Evolutionary conservation across 2,113 vertebrate species (phyloP).

Genomic region (Kryptolebias marmoratus): DNA sequence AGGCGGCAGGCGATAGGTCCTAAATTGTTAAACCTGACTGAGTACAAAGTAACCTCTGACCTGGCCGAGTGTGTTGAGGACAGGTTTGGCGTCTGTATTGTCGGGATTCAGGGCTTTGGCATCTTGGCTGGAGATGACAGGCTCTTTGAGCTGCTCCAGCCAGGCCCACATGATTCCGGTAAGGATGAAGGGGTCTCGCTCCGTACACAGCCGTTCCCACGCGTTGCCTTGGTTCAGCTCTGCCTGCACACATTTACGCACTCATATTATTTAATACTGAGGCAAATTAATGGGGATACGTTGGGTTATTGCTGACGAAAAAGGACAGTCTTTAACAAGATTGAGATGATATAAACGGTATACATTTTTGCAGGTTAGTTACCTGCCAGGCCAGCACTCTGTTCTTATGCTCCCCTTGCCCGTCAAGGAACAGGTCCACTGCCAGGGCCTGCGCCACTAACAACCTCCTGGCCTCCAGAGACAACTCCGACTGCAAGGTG

Average conservation of each 20-base stretch:
- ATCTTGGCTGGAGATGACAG: constrained; percentile 84
- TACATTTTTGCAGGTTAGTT: constrained; percentile 32
- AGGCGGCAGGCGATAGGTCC: too few relatives aligned
- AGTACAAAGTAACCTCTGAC: constrained; percentile 61
- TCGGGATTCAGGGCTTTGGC: constrained; percentile 78
- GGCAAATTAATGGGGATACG: background rate
- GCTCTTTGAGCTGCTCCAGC: constrained; percentile 95
- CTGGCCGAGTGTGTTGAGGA: constrained; percentile 85
- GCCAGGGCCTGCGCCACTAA: constrained; percentile 91
- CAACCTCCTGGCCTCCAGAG: constrained; percentile 83
- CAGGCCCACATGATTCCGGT: constrained; percentile 96
- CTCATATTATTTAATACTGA: background rate
- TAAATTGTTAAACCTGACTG: too few relatives aligned
- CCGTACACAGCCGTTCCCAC: constrained; percentile 91
- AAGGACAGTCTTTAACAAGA: too few relatives aligned
- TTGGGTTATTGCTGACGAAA: background rate
- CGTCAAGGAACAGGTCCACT: constrained; percentile 84
- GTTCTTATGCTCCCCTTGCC: constrained; percentile 81
- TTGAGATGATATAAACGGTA: too few relatives aligned
- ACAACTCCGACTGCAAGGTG: constrained; percentile 85
- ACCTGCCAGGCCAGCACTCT: constrained; percentile 92
- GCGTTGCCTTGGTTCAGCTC: constrained; percentile 92
- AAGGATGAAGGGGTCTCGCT: constrained; percentile 91
- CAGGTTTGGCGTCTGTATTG: constrained; percentile 73
- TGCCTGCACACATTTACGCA: constrained; percentile 75